Conservation (phyloP, 2,797 vertebrate species). For the Mus caroli region DNA sequence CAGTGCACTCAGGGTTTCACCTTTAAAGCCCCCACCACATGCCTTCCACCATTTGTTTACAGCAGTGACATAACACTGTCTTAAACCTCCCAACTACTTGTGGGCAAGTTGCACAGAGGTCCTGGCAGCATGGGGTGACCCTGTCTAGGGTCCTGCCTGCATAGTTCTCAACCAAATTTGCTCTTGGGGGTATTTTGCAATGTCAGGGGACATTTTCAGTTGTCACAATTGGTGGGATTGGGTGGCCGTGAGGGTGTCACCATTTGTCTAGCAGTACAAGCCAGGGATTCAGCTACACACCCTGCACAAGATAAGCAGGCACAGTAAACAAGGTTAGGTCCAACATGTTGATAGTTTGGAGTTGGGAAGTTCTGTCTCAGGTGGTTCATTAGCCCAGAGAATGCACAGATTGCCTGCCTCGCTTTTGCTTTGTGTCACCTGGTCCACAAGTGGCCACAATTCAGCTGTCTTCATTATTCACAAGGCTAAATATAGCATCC, state of each 20-base stretch:
- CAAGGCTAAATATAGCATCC: slow-evolving; percentile 22
- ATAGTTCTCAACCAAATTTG: slow-evolving; percentile 12
- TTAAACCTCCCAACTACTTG: neutral
- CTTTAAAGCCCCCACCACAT: neutral
- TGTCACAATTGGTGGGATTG: neutral
- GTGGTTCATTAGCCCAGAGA: neutral
- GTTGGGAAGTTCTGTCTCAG: neutral
- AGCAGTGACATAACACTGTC: neutral
- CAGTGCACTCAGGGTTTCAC: neutral
- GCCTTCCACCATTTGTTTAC: neutral
- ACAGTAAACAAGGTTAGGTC: neutral
- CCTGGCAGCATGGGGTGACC: neutral
- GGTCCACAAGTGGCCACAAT: neutral
- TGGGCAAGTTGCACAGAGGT: neutral
- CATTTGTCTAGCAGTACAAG: neutral
- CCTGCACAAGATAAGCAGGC: neutral
- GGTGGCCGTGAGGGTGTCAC: neutral
- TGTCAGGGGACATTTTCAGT: neutral
- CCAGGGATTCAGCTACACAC: neutral
- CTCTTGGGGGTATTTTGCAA: neutral
- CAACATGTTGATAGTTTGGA: neutral
- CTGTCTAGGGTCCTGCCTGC: slow-evolving; percentile 4
- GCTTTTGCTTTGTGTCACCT: neutral
- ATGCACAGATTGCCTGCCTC: neutral
- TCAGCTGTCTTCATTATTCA: neutral